Percentiles rank a stretch among this genome's conserved stretches.
Evolutionary conservation across 1,140 invertebrate genomes (phyloP).

Genomic region (Magallana ariakensis): DNA sequence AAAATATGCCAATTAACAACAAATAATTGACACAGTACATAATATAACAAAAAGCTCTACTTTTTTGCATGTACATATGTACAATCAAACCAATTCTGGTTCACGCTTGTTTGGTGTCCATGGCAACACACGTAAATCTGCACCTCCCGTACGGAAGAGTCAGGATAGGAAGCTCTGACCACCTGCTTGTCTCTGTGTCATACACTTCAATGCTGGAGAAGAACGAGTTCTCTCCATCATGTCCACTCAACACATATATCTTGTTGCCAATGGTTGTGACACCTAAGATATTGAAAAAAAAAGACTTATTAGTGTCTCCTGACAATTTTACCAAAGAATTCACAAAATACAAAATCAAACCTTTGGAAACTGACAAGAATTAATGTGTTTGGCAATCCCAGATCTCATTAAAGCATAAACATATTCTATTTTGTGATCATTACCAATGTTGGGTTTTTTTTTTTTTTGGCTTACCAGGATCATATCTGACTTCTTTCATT

Average conservation of each 20-base stretch:
- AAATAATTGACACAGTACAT: too few relatives aligned
- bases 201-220: slow-evolving; percentile 53
- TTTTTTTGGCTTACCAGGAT: slow-evolving; percentile 44
- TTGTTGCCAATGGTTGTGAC: slow-evolving; percentile 47
- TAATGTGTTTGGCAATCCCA: too few relatives aligned
- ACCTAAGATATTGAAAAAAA: slow-evolving; percentile 21
- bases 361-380: too few relatives aligned
- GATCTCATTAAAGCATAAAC: too few relatives aligned
- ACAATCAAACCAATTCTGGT: background rate
- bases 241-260: slow-evolving; percentile 52
- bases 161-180: slow-evolving; percentile 46
- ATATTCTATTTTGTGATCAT: too few relatives aligned
- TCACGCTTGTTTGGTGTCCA: slow-evolving; percentile 49
- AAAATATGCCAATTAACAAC: too few relatives aligned
- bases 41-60: too few relatives aligned
- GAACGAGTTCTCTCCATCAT: slow-evolving; percentile 55
- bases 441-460: too few relatives aligned
- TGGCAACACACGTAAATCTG: slow-evolving; percentile 53
- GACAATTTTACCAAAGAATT: background rate
- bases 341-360: too few relatives aligned
- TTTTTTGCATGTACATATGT: too few relatives aligned
- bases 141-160: slow-evolving; percentile 55
- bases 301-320: background rate
- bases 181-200: slow-evolving; percentile 39
- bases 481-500: slow-evolving; percentile 49